A percentile compares a stretch with the other conserved stretches of the same genome.
phyloP scores from a whole-genome alignment of 2,113 vertebrate species.

The Dendropsophus ebraccatus region DNA sequence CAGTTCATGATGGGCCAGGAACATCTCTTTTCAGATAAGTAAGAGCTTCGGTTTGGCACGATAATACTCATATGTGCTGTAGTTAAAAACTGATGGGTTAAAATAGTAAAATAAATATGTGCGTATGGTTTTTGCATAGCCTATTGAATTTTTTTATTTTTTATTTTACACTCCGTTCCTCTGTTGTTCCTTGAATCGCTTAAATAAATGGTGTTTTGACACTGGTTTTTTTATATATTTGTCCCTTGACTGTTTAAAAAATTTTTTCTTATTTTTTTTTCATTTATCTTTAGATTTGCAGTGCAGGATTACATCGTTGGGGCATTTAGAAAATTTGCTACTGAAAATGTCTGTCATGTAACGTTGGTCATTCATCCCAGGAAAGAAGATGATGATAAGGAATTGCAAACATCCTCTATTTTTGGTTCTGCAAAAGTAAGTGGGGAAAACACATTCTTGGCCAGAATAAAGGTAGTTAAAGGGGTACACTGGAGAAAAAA shows the following conservation, averaged over 20 bases:
- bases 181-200: no score
- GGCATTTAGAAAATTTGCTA: constrained; percentile 93
- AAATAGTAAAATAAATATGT: no score
- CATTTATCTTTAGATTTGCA: constrained; percentile 78
- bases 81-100: no score
- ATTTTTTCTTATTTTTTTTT: no score
- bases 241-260: not conserved
- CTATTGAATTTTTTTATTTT: no score
- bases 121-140: no score
- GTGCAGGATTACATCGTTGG: constrained; percentile 91
- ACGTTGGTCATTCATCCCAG: constrained; percentile 96
- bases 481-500: no score
- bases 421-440: constrained; percentile 96
- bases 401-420: constrained; percentile 95
- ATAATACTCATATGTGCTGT: no score
- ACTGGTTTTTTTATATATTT: not conserved
- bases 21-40: constrained; percentile 9
- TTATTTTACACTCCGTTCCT: no score
- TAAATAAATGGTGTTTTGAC: no score
- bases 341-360: constrained; percentile 89
- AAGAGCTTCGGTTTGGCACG: not conserved
- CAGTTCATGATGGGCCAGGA: constrained; percentile 99
- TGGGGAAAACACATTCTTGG: no score
- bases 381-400: constrained; percentile 95
- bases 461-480: no score